Conservation (phyloP, 2,113 vertebrate species). For the Tonatia bakeri region DNA sequence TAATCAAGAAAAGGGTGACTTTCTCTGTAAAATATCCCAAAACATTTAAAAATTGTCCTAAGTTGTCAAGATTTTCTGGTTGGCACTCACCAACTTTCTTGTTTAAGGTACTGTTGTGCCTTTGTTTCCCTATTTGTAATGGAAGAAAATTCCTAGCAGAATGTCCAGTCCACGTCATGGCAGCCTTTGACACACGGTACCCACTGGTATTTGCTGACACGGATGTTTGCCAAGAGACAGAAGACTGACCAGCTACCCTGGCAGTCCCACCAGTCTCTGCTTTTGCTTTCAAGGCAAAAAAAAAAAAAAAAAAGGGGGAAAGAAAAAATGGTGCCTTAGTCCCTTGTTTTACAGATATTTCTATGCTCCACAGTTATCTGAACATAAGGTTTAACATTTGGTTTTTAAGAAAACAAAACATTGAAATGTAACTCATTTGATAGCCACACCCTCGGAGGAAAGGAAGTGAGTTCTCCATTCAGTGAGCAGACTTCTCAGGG, state of each 20-base stretch:
- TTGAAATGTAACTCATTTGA: conserved; percentile 13
- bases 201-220: background rate
- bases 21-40: conserved; percentile 35
- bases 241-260: background rate
- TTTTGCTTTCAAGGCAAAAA: conserved; percentile 26
- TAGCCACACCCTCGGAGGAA: background rate
- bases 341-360: conserved; percentile 51
- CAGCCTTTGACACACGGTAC: background rate
- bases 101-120: conserved; percentile 52
- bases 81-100: conserved; percentile 18
- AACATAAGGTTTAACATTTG: conserved; percentile 3
- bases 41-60: conserved; percentile 44
- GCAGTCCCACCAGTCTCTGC: background rate
- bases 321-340: conserved; percentile 70
- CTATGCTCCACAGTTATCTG: conserved; percentile 41
- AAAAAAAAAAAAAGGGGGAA: conserved; percentile 45
- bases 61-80: conserved; percentile 38
- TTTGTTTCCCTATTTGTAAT: conserved; percentile 43
- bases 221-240: background rate
- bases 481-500: conserved; percentile 66
- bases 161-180: background rate
- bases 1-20: conserved; percentile 17
- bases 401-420: conserved; percentile 44
- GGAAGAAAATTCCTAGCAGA: conserved; percentile 17
- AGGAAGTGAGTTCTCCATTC: conserved; percentile 23